Conservation (phyloP, 2,797 vertebrate genomes). For the Pangasius macronema region DNA sequence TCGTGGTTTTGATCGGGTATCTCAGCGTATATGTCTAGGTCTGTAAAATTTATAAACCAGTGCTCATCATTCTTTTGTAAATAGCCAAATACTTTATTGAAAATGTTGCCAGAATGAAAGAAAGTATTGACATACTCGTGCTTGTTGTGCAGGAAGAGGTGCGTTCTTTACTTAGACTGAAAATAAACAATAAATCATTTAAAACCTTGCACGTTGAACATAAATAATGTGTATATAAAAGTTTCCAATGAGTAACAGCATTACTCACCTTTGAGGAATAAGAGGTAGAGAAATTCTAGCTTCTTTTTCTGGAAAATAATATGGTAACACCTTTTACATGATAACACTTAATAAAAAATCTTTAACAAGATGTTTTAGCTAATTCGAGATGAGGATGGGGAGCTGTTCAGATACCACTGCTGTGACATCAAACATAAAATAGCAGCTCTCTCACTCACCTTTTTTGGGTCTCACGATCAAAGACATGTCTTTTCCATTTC, state of each 20-base stretch:
- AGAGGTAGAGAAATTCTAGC: conserved; percentile 67
- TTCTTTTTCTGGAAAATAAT: conserved; percentile 68
- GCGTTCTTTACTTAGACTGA: conserved; percentile 13
- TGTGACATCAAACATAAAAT: neutral
- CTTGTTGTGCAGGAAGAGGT: neutral
- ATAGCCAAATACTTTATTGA: conserved; percentile 4
- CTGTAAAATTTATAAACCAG: conserved; percentile 66
- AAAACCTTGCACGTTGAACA: neutral
- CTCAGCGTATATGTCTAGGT: conserved; percentile 89
- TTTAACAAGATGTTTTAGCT: neutral
- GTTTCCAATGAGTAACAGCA: neutral
- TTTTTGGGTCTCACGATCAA: conserved; percentile 74
- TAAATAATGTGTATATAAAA: neutral
- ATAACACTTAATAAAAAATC: neutral
- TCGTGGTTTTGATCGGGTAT: conserved; percentile 74
- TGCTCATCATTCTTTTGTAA: neutral
- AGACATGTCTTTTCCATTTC: conserved; percentile 68
- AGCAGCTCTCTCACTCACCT: conserved; percentile 69
- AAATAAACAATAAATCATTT: conserved; percentile 20
- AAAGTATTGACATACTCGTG: conserved; percentile 46
- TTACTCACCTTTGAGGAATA: conserved; percentile 70
- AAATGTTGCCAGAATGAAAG: neutral
- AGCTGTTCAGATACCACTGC: neutral
- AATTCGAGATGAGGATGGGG: neutral
- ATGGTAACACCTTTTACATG: neutral